Base-by-base conservation (phyloP, 1,140 invertebrate genomes). In the Goniozus legneri region DNA sequence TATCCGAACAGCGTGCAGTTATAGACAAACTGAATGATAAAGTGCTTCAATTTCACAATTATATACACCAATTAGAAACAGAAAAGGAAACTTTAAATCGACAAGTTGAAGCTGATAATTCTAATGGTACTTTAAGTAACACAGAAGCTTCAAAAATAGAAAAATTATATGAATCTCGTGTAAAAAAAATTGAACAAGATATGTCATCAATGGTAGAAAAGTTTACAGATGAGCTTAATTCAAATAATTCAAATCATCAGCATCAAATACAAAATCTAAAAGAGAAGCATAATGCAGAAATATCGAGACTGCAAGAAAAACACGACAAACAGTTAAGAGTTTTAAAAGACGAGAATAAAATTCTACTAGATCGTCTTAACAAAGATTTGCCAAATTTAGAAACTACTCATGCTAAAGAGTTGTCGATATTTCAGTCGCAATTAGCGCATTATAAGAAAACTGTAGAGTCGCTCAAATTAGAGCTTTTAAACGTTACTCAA, bases 161-260 rank as follows among this genome's bases (percentile, higher is more conserved):
- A 18, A 68, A 64, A 45, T 53, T 62, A 10, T 67, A 63, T 32
- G 66, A 73, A 39, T 45, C 52, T 6, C 54, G 58, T 10, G 44
- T 69, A 8, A 62, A 69, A 6, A 73, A 71, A 52, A 64, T 71
- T 18, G 68, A 69, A 40, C 65, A 67, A 4, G 67, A 72, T 8
- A 72, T 66, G 64, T 52, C 67, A 36, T 43, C 54, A 12, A 56
- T 73, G 20, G 39, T 67, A 12, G 60, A 71, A 0, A 71, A 70
- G 42, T 71, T 71, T 32, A 54, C 56, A 3, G 18, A 37, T 8
- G 68, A 66, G 21, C 66, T 52, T 1, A 64, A 62, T 2, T 40
- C 40, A 10, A 65, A 67, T 37, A 46, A 50, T 14, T 4, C 36
- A 1, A 59, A 63, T 22, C 58, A 70, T 51, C 57, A 65, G 10